Evolutionary conservation across 2,888 invertebrate species (phyloP).

Genomic region (Galerucella calmariensis): DNA sequence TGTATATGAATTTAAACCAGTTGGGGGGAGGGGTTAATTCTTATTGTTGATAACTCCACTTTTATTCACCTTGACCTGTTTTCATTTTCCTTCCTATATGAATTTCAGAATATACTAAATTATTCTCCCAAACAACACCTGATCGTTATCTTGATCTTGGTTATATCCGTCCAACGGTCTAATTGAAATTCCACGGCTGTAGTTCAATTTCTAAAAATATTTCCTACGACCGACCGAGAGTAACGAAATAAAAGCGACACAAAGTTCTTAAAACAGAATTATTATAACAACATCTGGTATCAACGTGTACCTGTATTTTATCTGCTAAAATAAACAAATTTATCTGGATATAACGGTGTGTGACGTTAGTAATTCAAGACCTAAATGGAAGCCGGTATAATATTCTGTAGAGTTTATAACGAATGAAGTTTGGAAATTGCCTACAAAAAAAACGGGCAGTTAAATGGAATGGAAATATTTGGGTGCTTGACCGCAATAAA

Average conservation of each 20-base stretch:
- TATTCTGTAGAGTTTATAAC: constrained; percentile 5
- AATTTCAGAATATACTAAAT: background rate
- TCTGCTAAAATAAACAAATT: constrained; percentile 40
- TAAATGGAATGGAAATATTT: background rate
- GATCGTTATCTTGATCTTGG: constrained; percentile 16
- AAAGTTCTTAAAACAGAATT: constrained; percentile 19
- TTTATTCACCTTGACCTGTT: background rate
- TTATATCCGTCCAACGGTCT: background rate
- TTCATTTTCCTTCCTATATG: background rate
- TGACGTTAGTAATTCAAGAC: constrained; percentile 32
- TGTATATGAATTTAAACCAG: no score
- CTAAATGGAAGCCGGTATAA: constrained; percentile 16
- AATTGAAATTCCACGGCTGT: constrained; percentile 8
- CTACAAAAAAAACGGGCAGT: background rate
- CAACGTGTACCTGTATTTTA: constrained; percentile 40
- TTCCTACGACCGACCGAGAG: background rate
- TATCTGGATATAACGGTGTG: constrained; percentile 36
- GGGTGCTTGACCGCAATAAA: background rate
- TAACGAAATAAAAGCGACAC: constrained; percentile 11
- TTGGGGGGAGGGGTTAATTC: no score
- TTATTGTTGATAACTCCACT: no score
- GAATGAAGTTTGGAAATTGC: background rate
- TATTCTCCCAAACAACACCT: background rate
- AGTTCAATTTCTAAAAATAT: constrained; percentile 14
- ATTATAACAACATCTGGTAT: constrained; percentile 35